Conservation (phyloP, 2,888 invertebrate species). For the Amblyjoppa proteus region DNA sequence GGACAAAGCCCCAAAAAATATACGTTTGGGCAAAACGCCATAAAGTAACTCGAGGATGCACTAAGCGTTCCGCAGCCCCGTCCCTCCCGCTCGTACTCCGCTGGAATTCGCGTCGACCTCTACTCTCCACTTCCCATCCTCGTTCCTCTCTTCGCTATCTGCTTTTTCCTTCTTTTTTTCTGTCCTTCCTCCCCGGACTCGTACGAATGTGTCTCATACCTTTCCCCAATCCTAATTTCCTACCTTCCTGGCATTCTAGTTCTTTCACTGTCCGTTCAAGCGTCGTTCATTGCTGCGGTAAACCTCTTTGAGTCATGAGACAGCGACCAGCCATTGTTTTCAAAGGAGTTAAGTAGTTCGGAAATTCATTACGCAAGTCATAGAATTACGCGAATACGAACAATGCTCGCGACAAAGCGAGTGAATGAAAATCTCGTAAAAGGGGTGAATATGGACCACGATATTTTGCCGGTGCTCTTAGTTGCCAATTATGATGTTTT, state of each 20-base stretch:
- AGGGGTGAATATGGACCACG: not conserved
- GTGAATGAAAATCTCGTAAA: not conserved
- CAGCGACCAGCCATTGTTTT: not conserved
- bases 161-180: not conserved
- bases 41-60: constrained; percentile 72
- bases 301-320: not conserved
- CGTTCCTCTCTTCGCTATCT: constrained; percentile 12
- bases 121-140: constrained; percentile 36
- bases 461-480: not conserved
- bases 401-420: not conserved
- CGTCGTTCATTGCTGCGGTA: constrained; percentile 6
- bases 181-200: not conserved
- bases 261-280: constrained; percentile 11
- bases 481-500: not conserved
- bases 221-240: constrained; percentile 24
- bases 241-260: constrained; percentile 17
- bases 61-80: constrained; percentile 70
- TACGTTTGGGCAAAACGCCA: constrained; percentile 75
- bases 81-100: constrained; percentile 49
- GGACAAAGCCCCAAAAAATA: constrained; percentile 59
- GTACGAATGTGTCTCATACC: constrained; percentile 26
- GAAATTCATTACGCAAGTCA: not conserved
- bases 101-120: constrained; percentile 50
- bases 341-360: not conserved
- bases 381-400: not conserved